Evolutionary conservation across 2,888 invertebrate species (phyloP), one percentile per base, ranked within the genome.

Genomic region (Watsonalla binaria): DNA sequence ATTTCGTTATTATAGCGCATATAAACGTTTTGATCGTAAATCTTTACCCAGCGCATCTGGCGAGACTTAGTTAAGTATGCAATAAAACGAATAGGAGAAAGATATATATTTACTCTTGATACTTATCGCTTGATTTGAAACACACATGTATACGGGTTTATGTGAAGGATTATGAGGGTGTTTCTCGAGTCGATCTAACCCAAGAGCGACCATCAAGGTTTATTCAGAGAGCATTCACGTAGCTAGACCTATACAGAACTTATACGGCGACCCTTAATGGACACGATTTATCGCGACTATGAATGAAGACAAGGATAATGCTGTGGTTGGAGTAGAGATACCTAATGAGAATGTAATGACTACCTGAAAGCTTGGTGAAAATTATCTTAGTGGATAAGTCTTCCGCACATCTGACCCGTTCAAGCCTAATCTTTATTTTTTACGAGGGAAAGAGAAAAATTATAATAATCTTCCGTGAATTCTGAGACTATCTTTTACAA

Each of bases 401-500:
- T 24, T 24, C 24, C 24, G 24, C 24, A 4, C 24, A 24, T 24
- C 24, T 4, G 24, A 24, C 24, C 24, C 24, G 24, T 24, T 24
- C 24, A 24, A 24, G 24, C 37, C 9, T 9, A 9, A 37, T 37
- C 37, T 9, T 37, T 37, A 6, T 8, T 37, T 9, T 37, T 37
- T 37, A 37, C 37, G 37, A 37, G 37, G 2, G 5, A 47, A 33
- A 47, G 47, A 34, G 9, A 14, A 54, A 24, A 39, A 39, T 54
- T 49, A 50, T 54, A n/a, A 51, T 37, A 46, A 50, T 47, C 35
- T 48, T 51, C 48, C 45, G 37, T 15, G 47, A 49, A 55, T 45
- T 53, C 49, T 51, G 15, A 55, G 46, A 51, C 45, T 14, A 11
- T 46, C 7, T 13, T 15, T 14, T 6, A 63, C 54, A 66, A 75